Conservation (phyloP, 30 jellyfish, hydroid and myxozoan species). For the Turritopsis dohrnii region DNA sequence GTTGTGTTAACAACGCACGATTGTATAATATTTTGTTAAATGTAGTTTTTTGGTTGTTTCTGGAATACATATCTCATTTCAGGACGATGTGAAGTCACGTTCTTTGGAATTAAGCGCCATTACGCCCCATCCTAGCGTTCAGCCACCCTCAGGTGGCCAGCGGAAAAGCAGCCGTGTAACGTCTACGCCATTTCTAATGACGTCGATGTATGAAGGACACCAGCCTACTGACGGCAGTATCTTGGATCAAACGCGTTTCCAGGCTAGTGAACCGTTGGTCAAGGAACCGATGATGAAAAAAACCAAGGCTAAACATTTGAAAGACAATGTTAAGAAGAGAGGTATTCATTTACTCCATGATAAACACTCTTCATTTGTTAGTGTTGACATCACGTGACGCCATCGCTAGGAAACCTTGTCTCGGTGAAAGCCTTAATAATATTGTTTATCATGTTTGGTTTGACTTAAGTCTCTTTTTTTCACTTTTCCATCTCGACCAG, state of each 20-base stretch:
- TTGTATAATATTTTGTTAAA: neutral
- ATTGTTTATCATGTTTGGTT: too few species aligned
- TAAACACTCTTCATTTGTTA: too few species aligned
- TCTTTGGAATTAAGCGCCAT: constrained; percentile 32
- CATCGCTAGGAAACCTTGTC: too few species aligned
- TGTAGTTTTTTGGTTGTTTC: too few species aligned
- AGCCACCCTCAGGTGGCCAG: constrained; percentile 3
- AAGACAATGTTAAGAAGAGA: neutral
- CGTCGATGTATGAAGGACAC: constrained; percentile 14
- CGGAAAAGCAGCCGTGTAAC: constrained; percentile 10
- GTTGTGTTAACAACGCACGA: neutral
- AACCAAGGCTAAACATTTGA: neutral
- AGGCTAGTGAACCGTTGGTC: constrained; percentile 14
- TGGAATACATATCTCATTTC: too few species aligned
- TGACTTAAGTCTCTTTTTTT: too few species aligned
- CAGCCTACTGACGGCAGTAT: constrained; percentile 27
- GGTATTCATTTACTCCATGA: neutral
- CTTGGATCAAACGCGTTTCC: constrained; percentile 36
- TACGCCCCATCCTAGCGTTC: constrained; percentile 21
- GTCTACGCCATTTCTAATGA: constrained; percentile 32
- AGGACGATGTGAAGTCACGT: constrained; percentile 25
- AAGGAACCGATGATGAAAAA: constrained; percentile 25
- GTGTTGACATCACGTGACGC: too few species aligned
- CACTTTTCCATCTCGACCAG: constrained; percentile 12
- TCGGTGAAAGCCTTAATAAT: too few species aligned